Evolutionary conservation across 2,888 invertebrate genomes (phyloP).

Genomic region (Tenodera sinensis): DNA sequence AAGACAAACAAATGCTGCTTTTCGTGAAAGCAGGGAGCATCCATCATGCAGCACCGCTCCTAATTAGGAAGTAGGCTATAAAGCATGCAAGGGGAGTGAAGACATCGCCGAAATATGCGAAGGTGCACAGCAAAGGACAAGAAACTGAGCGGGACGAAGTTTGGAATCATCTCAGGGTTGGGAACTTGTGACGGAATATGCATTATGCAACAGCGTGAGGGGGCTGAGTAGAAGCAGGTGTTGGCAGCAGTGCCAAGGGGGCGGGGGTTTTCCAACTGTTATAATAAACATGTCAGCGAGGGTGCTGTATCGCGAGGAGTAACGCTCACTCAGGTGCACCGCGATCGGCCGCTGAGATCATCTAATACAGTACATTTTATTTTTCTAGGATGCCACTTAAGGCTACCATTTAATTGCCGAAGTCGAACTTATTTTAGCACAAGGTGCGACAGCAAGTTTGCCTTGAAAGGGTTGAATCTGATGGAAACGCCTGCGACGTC

Average conservation of each 20-base stretch:
- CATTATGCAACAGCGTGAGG: conserved; percentile 1
- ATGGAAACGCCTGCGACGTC: too few species aligned
- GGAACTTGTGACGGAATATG: conserved; percentile 1
- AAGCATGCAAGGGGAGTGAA: background rate
- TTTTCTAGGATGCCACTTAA: too few species aligned
- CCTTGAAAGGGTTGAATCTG: too few species aligned
- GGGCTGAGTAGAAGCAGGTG: background rate
- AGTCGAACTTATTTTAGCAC: too few species aligned
- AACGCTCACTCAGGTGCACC: background rate
- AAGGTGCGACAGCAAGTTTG: too few species aligned
- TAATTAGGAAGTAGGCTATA: background rate
- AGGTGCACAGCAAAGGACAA: background rate
- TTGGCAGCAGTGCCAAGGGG: background rate
- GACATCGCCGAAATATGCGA: background rate
- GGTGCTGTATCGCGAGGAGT: background rate
- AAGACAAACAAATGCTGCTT: too few species aligned
- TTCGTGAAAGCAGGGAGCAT: too few species aligned
- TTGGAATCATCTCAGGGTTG: background rate
- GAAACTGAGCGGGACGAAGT: background rate
- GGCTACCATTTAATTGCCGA: too few species aligned
- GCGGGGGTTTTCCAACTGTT: background rate
- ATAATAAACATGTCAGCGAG: background rate
- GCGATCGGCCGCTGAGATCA: too few species aligned
- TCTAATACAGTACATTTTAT: too few species aligned
- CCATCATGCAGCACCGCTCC: too few species aligned